Evolutionary conservation across 1,140 invertebrate species (phyloP), one percentile per base, ranked within the genome.

Genomic region (Drosophila malerkotliana): DNA sequence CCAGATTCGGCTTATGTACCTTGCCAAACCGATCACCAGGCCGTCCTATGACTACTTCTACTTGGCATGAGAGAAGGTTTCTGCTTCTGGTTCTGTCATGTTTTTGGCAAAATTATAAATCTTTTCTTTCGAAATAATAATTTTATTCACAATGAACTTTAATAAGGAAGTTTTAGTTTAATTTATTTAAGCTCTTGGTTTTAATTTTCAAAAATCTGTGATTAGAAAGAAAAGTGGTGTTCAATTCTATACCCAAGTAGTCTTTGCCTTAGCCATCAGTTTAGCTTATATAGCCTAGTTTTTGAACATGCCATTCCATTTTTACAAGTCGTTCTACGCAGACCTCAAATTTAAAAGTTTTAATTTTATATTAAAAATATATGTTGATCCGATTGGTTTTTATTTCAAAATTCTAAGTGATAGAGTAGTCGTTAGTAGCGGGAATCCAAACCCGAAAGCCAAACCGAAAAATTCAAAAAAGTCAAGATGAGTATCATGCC

Each of bases 1-100:
- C 62, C 58, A 76, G 28, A 37, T 68, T 32, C 72, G 81, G 3
- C 41, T 85, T 5, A 9, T 71, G 1, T 84, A 84, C 45, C 61
- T 85, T 1, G 63, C 81, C 7, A 73, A 64, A n/a, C 81, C 81
- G 1, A 21, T 59, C 1, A 21, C 6, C 7, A 56, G 62, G n/a
- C 41, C 21, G 0, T 6, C 32, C 1, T 4, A 30, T 12, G 18
- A 44, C 15, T 57, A 64, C 51, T 75, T 55, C 21, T 69, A 44
- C 10, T 9, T 41, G 45, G 56, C n/a, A 48, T 6, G 4, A 32
- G 2, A 14, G 1, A 15, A 10, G 34, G 34, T 10, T 37, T 12
- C 44, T 47, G 44, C 44, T 47, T 9, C 18, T 44, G 41, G 41
- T 18, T 47, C 44, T 47, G 12, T 10, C 18, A 47, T 47, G 41